A percentile compares a stretch with the other conserved stretches of the same genome.
phyloP scores from a whole-genome alignment of 2,113 vertebrate genomes.

The Sprattus sprattus region DNA sequence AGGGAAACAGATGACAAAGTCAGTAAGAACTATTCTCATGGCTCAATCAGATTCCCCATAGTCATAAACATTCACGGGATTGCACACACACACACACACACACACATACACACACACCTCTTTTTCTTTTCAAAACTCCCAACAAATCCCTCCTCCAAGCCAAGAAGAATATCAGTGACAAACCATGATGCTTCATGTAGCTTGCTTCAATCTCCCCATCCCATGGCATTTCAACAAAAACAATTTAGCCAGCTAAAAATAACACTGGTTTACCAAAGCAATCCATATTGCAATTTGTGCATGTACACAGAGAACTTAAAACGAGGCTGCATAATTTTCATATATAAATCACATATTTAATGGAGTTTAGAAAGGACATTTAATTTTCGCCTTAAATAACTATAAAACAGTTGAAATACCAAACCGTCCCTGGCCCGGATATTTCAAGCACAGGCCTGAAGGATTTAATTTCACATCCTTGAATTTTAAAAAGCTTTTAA shows the following conservation, averaged over 20 bases:
- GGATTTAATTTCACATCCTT: neutral
- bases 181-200: neutral
- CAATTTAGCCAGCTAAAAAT: constrained; percentile 10
- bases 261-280: neutral
- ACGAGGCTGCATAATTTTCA: neutral
- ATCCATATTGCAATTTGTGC: neutral
- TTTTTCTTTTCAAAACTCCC: neutral
- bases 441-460: neutral
- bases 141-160: neutral
- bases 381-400: neutral
- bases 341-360: neutral
- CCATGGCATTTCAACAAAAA: neutral
- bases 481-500: neutral
- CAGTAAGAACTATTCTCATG: neutral
- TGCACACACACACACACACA: constrained; percentile 14
- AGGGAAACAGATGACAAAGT: constrained; percentile 2
- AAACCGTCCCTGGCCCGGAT: neutral
- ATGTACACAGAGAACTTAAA: neutral
- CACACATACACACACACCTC: neutral
- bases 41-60: neutral
- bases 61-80: constrained; percentile 7
- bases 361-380: neutral
- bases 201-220: neutral
- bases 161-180: constrained; percentile 15
- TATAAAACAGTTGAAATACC: neutral